Evolutionary conservation across 2,888 invertebrate genomes (phyloP).

Genomic region (Gonocerus acuteangulatus): DNA sequence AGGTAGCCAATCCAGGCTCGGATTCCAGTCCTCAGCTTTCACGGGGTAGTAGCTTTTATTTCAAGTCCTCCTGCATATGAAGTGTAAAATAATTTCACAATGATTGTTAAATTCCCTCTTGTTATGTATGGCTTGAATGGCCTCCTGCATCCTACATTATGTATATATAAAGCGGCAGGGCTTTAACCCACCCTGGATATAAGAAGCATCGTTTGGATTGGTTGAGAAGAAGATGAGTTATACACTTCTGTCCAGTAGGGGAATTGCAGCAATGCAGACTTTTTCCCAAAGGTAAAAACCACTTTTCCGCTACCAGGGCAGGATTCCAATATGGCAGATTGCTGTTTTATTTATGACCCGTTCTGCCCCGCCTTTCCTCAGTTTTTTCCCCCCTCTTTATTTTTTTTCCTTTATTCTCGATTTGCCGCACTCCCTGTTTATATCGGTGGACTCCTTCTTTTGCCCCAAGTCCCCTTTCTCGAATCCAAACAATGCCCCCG

Average conservation of each 20-base stretch:
- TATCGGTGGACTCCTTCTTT: not conserved
- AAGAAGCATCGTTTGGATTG: no score
- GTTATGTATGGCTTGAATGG: no score
- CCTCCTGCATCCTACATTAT: no score
- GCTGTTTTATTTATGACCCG: conserved; percentile 24
- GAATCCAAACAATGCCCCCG: no score
- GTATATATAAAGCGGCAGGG: no score
- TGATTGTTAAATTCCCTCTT: no score
- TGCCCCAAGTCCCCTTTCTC: not conserved
- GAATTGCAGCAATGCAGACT: conserved; percentile 9
- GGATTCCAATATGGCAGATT: conserved; percentile 22
- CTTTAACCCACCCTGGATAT: no score
- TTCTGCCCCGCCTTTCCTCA: conserved; percentile 25
- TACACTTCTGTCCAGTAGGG: not conserved
- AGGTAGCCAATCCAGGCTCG: no score
- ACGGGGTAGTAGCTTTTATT: no score
- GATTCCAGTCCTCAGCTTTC: no score
- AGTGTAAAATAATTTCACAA: no score
- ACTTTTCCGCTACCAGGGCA: conserved; percentile 6
- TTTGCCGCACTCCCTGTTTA: conserved; percentile 15
- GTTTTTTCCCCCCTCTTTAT: conserved; percentile 29
- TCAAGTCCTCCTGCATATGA: no score
- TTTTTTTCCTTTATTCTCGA: conserved; percentile 4
- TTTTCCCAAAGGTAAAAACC: conserved; percentile 16
- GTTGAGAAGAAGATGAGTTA: conserved; percentile 11